Percentiles rank a stretch among this genome's conserved stretches.
phyloP scores from a whole-genome alignment of 2,113 vertebrate species.

The Ictalurus punctatus region DNA sequence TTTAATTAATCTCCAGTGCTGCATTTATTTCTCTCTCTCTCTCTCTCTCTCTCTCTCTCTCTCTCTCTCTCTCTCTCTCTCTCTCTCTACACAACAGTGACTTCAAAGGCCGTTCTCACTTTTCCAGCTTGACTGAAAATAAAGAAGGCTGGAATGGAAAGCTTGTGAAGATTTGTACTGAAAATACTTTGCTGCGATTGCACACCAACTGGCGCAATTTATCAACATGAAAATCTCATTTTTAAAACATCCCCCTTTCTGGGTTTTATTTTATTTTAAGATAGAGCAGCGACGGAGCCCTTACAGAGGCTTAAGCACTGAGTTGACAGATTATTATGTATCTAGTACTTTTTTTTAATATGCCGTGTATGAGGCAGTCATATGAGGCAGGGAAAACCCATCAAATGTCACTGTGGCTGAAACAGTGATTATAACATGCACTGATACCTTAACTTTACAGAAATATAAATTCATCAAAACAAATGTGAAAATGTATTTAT shows the following conservation, averaged over 20 bases:
- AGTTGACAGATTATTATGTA: not conserved
- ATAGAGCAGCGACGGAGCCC: not conserved
- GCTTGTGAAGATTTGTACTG: slow-evolving; percentile 24
- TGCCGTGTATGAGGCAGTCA: not conserved
- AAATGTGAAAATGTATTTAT: not conserved
- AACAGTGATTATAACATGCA: not conserved
- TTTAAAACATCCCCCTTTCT: not conserved
- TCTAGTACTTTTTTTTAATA: not conserved
- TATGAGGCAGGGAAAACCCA: not conserved
- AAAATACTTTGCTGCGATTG: slow-evolving; percentile 37
- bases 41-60: not conserved
- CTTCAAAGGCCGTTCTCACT: slow-evolving; percentile 38
- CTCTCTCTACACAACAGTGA: slow-evolving; percentile 7
- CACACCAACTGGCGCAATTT: slow-evolving; percentile 23
- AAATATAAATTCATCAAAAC: not conserved
- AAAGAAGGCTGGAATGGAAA: slow-evolving; percentile 13
- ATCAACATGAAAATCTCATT: slow-evolving; percentile 28
- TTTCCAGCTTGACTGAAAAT: slow-evolving; percentile 23
- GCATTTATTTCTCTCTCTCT: slow-evolving; percentile 4
- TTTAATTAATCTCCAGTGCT: slow-evolving; percentile 43
- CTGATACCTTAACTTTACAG: not conserved
- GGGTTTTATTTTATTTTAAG: not conserved
- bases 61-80: slow-evolving; percentile 5
- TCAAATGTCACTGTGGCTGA: not conserved
- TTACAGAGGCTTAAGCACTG: not conserved